Percentiles rank a stretch among this genome's conserved stretches.
These are phyloP conservation scores for Anser cygnoides DNA, from an alignment of 2,113 vertebrate genomes.

Conservation along the genomic window DNA sequence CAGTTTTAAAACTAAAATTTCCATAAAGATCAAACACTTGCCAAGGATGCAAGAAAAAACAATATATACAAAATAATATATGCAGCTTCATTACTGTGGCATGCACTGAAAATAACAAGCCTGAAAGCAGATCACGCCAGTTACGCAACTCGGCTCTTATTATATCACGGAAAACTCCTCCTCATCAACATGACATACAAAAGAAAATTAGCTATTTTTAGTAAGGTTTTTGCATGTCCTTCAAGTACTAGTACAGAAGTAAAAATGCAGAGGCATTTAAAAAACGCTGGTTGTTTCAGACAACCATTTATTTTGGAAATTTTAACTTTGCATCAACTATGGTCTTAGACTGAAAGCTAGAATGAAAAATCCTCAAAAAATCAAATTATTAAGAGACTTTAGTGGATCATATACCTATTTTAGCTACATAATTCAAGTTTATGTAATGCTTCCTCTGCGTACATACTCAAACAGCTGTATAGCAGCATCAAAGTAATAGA, in stretches of 20 bases:
- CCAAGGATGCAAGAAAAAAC: not conserved
- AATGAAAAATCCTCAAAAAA: not conserved
- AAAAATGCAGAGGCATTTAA: not conserved
- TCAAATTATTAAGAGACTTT: not conserved
- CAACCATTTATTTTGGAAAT: not conserved
- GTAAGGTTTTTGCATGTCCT: not conserved
- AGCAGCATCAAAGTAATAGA: not conserved
- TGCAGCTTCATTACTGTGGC: accelerated
- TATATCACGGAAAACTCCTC: not conserved
- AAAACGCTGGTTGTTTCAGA: not conserved
- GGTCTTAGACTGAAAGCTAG: not conserved
- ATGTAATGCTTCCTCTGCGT: not conserved
- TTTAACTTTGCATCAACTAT: not conserved
- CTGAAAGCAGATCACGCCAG: not conserved
- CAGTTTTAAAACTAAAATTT: not conserved
- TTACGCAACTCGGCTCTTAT: not conserved
- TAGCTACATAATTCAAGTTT: not conserved
- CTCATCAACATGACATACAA: not conserved
- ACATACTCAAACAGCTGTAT: not conserved
- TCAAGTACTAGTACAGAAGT: not conserved
- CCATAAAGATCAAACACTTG: not conserved
- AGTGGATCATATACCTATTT: not conserved
- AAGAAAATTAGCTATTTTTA: not conserved
- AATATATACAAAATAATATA: not conserved
- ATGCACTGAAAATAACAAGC: not conserved